These are phyloP conservation scores for Parambassis ranga DNA, from an alignment of 2,797 vertebrate genomes.

Conservation along the genomic window DNA sequence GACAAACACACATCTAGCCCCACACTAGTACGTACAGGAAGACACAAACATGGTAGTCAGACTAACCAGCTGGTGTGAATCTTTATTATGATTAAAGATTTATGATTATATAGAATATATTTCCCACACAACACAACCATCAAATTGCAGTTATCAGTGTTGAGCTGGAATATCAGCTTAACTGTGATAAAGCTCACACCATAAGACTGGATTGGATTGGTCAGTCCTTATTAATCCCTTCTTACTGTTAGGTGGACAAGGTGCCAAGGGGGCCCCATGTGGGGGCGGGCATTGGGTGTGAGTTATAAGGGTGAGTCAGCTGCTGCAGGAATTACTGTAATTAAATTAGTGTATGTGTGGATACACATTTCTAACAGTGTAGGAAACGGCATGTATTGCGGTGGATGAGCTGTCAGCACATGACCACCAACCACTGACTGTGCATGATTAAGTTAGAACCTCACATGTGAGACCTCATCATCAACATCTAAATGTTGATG, in stretches of 20 bases:
- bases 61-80: not conserved
- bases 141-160: slow-evolving; percentile 40
- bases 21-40: slow-evolving; percentile 24
- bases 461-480: not conserved
- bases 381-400: slow-evolving; percentile 6
- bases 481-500: not conserved
- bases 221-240: slow-evolving; percentile 76
- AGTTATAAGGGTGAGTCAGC: slow-evolving; percentile 58
- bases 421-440: not conserved
- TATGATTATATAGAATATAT: not conserved
- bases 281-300: slow-evolving; percentile 46
- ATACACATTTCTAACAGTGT: slow-evolving; percentile 10
- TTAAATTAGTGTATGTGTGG: slow-evolving; percentile 64
- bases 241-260: slow-evolving; percentile 63
- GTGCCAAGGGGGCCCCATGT: slow-evolving; percentile 58
- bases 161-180: slow-evolving; percentile 49
- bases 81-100: not conserved
- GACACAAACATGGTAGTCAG: not conserved
- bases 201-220: slow-evolving; percentile 65
- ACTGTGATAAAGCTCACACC: slow-evolving; percentile 64
- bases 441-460: not conserved
- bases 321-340: slow-evolving; percentile 70
- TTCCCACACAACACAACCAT: slow-evolving; percentile 17
- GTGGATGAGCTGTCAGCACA: not conserved
- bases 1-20: slow-evolving; percentile 29